Evolutionary conservation across 2,888 invertebrate genomes (phyloP).

Genomic region (Macrosiphum euphorbiae): DNA sequence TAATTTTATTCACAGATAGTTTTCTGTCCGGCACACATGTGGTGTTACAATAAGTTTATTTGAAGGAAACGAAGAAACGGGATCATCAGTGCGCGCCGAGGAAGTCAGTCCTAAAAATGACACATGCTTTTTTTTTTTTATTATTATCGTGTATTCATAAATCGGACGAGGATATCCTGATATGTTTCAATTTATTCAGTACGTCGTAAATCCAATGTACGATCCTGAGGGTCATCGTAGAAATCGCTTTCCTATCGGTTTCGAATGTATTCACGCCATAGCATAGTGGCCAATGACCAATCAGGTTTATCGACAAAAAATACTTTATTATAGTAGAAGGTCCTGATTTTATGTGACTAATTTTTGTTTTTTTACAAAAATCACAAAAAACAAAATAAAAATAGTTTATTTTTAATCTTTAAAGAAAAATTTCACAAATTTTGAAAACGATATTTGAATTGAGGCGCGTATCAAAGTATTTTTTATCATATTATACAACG

Average conservation of each 20-base stretch:
- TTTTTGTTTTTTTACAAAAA: neutral
- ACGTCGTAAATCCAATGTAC: neutral
- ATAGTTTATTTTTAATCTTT: neutral
- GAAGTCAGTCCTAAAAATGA: neutral
- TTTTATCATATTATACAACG: neutral
- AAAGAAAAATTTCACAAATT: no score
- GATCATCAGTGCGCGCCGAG: neutral
- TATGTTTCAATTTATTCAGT: neutral
- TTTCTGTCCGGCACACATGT: slow-evolving; percentile 23
- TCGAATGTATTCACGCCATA: neutral
- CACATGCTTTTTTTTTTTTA: neutral
- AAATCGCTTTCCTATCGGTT: neutral
- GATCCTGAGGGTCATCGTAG: neutral
- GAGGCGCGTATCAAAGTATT: neutral
- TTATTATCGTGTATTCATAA: neutral
- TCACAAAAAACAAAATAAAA: neutral
- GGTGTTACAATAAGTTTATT: slow-evolving; percentile 7
- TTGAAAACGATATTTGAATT: neutral
- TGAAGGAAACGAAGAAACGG: neutral
- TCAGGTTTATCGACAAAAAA: neutral
- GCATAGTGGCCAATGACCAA: neutral
- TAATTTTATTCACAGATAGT: slow-evolving; percentile 36
- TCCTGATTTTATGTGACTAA: neutral
- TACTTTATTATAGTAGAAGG: neutral
- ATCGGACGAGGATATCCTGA: neutral